These are phyloP conservation scores for Stenotaenia linearis DNA, from an alignment of 2,888 invertebrate genomes.

Conservation along the genomic window DNA sequence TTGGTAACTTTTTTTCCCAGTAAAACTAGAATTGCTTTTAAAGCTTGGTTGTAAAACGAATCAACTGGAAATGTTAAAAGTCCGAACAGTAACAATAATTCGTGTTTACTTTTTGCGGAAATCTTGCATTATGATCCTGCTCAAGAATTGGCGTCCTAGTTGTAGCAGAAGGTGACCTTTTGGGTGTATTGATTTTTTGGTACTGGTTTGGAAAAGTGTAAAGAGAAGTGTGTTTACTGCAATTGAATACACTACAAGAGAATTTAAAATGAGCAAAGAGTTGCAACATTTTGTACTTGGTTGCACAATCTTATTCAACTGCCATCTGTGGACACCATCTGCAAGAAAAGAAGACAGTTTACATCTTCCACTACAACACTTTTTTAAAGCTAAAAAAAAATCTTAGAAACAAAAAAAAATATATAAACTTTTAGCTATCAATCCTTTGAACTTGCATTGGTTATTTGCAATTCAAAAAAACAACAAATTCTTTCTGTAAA, in stretches of 20 bases:
- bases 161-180: not conserved
- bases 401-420: too few relatives aligned
- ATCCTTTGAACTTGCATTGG: too few relatives aligned
- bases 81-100: not conserved
- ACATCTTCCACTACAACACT: not conserved
- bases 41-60: not conserved
- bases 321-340: not conserved
- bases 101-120: not conserved
- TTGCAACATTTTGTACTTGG: conserved; percentile 4
- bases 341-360: not conserved
- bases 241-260: conserved; percentile 4
- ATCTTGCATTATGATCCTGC: not conserved
- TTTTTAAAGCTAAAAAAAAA: too few relatives aligned
- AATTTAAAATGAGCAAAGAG: conserved; percentile 4
- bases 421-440: too few relatives aligned
- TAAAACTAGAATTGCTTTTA: not conserved
- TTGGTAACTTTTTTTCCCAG: not conserved
- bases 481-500: too few relatives aligned
- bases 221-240: conserved; percentile 9
- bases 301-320: not conserved
- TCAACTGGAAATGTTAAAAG: not conserved
- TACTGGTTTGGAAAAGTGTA: not conserved
- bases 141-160: too few relatives aligned
- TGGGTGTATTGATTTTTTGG: not conserved
- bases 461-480: too few relatives aligned